Base-by-base conservation (phyloP, 2,113 vertebrate genomes). In the Rhagologus leucostigma region DNA sequence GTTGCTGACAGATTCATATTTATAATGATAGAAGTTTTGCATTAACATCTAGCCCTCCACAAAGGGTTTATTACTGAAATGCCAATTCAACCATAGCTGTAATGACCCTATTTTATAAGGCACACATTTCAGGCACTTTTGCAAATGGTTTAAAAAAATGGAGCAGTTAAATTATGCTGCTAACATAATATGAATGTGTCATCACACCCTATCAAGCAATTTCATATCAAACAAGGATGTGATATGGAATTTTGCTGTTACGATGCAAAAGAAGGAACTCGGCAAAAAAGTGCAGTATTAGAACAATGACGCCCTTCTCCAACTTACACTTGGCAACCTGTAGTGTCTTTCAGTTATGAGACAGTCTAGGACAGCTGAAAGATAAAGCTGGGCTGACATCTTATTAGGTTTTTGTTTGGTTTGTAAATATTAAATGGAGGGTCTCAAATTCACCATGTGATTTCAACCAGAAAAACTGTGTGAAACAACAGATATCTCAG, bases 171-270 rank as follows among this genome's bases (percentile, higher is more conserved):
- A 94, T 93, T 92, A 84, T 84, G 80, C 92, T 91, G 73, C 92
- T 94, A 96, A 90, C 79, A 68, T 86, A 88, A 87, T 81, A 93
- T 37, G 88, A 89, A 93, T 76, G 93, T 97, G 92, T 94, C 89
- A 96, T 96, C 96, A 91, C 90, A 96, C 49, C 80, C 86, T 92
- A 96, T 84, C 92, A 93, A 89, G 80, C 69, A 76, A 96, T 96
- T 95, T 83, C 73, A 65, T 79, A 95, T 96, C 90, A 92, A 94
- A 95, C 77, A 90, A 69, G 1, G 21, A 93, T 42, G 44, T 62
- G 86, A 92, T 93, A 93, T 0, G 29, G 76, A 95, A 81, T 95
- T 96, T 81, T 76, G 62, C 65, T 91, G 83, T 84, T 95, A 87
- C 0, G 1, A 79, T 82, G 76, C 57, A 82, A 71, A 92, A 86